phyloP scores from a whole-genome alignment of 92 coral and sea anemone genomes.

The Phymanthus crucifer region DNA sequence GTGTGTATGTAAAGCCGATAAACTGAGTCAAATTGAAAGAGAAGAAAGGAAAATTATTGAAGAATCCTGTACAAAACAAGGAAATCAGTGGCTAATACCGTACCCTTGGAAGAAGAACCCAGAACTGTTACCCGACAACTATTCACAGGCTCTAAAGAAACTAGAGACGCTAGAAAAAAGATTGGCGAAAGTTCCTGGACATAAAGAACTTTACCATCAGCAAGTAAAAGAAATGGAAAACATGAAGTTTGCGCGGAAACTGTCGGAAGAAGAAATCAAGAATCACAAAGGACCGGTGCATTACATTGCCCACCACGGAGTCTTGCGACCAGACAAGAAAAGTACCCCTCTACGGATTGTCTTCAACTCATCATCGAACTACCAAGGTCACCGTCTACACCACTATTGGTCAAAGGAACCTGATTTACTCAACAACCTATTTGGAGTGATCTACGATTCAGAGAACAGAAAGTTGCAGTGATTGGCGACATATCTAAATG shows the following conservation, averaged over 20 bases:
- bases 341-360: conserved; percentile 40
- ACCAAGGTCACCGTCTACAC: conserved; percentile 50
- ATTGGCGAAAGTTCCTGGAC: conserved; percentile 35
- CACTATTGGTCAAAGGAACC: conserved; percentile 61
- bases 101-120: conserved; percentile 49
- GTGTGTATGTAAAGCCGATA: conserved; percentile 40
- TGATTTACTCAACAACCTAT: conserved; percentile 43
- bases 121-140: conserved; percentile 36
- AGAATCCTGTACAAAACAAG: conserved; percentile 48
- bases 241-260: conserved; percentile 37
- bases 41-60: conserved; percentile 49
- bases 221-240: conserved; percentile 40
- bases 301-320: conserved; percentile 38
- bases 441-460: conserved; percentile 53
- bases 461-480: no score
- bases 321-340: conserved; percentile 32
- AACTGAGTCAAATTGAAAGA: conserved; percentile 49
- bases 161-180: conserved; percentile 40
- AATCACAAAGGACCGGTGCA: conserved; percentile 48
- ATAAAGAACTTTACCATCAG: conserved; percentile 42
- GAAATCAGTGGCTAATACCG: conserved; percentile 52
- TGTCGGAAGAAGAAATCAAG: conserved; percentile 30
- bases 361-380: conserved; percentile 50
- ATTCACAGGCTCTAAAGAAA: conserved; percentile 43
- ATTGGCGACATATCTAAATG: no score